A percentile compares a stretch with the other conserved stretches of the same genome.
These are phyloP conservation scores for Blastomussa wellsi DNA, from an alignment of 92 coral and sea anemone species.

Conservation along the genomic window DNA sequence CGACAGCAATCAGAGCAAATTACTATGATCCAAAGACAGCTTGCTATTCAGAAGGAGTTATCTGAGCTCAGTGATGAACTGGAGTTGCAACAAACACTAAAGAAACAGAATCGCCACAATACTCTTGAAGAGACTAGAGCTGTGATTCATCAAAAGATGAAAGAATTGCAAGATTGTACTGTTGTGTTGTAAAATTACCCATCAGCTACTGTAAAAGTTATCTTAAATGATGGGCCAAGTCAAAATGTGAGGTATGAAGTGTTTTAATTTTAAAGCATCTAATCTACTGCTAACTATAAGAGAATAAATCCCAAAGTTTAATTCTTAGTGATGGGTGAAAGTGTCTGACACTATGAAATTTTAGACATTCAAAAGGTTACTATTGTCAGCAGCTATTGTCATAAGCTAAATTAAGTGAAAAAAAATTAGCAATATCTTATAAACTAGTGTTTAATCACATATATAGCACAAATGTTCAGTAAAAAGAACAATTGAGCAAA, in stretches of 20 bases:
- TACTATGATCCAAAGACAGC: slow-evolving; percentile 34
- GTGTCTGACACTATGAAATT: too few species aligned
- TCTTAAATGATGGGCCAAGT: not conserved
- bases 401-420: too few species aligned
- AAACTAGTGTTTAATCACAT: too few species aligned
- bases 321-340: too few species aligned
- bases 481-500: too few species aligned
- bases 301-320: too few species aligned
- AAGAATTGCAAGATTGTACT: slow-evolving; percentile 28
- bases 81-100: slow-evolving; percentile 19
- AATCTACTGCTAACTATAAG: too few species aligned
- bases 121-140: slow-evolving; percentile 27
- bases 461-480: too few species aligned
- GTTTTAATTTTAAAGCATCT: not conserved
- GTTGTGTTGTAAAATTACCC: not conserved
- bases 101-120: slow-evolving; percentile 21
- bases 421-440: too few species aligned
- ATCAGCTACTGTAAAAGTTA: not conserved
- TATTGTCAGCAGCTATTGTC: too few species aligned
- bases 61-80: slow-evolving; percentile 40
- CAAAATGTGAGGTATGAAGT: not conserved
- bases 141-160: slow-evolving; percentile 40
- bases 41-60: slow-evolving; percentile 40
- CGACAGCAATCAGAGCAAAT: slow-evolving; percentile 47
- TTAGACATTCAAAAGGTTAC: too few species aligned